Evolutionary conservation across 2,888 invertebrate species (phyloP), one percentile per base, ranked within the genome.

Genomic region (Eucriotettix oculatus): DNA sequence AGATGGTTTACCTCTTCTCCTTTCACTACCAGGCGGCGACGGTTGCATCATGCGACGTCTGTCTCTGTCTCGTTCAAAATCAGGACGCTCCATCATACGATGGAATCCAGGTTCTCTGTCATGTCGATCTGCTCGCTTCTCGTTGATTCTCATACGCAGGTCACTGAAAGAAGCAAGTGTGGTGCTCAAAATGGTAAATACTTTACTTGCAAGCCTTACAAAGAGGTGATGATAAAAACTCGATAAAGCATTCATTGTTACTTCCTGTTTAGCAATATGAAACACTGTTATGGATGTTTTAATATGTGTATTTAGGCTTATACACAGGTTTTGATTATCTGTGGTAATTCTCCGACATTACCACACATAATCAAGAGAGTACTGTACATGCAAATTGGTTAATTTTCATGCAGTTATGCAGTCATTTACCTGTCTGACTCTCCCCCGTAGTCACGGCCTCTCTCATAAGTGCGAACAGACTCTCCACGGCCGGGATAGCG

Each of bases 91-190:
- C 52, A 60, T 54, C 42, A 16, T 29, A 16, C 58, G 63, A 52
- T 58, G 57, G 16, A 54, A 52, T n/a, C 42, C 52, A 17, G 56
- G 54, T 11, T 58, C 61, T 3, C 58, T 52, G 16, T 60, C 59
- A 54, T 64, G 63, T 40, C 62, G 60, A 44, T 62, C 61, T 48
- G 62, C 58, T 44, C 61, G 60, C 54, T 64, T 65, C 54, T 65
- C 64, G 54, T 58, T 61, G 48, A 65, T 60, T 14, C 64, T 59
- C 58, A 60, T 60, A 16, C 65, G 62, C 43, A 65, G 55, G 55
- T 65, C 65, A 54, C 63, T 62, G 29, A 29, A 29, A 29, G 29
- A 7, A 29, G 29, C 29, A 29, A 29, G 29, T 29, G 52, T 54
- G 57, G 29, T 29, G 29, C 7, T 29, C 29, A 29, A 29, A 29